phyloP scores from a whole-genome alignment of 2,113 vertebrate genomes.

The Gopherus evgoodei region DNA sequence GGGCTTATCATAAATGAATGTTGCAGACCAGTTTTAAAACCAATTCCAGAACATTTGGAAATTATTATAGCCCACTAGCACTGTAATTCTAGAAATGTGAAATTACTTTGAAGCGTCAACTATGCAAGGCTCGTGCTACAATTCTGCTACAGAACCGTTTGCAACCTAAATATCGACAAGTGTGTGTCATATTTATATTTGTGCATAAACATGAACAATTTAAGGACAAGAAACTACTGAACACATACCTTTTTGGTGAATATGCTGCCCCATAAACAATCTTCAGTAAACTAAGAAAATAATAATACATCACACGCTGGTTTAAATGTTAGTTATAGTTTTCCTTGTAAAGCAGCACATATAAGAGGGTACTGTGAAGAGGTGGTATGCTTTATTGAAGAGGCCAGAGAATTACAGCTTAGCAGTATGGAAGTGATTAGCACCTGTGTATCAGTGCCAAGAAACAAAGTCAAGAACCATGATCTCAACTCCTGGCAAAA shows the following conservation, averaged over 20 bases:
- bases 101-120: slow-evolving; percentile 68
- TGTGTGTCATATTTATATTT: not conserved
- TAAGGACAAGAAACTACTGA: not conserved
- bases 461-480: slow-evolving; percentile 39
- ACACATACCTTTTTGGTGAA: not conserved
- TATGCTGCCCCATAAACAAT: slow-evolving; percentile 22
- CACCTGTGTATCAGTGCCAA: slow-evolving; percentile 17
- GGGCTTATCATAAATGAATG: not conserved
- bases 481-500: slow-evolving; percentile 54
- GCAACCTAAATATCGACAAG: slow-evolving; percentile 46
- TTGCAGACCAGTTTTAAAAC: slow-evolving; percentile 29
- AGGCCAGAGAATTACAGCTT: slow-evolving; percentile 1
- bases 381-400: not conserved
- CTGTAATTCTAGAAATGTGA: slow-evolving; percentile 69
- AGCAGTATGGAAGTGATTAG: slow-evolving; percentile 52
- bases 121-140: slow-evolving; percentile 52
- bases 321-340: slow-evolving; percentile 58
- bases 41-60: slow-evolving; percentile 65
- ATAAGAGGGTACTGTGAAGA: slow-evolving; percentile 20
- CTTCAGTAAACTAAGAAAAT: slow-evolving; percentile 41
- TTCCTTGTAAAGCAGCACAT: slow-evolving; percentile 38
- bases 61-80: slow-evolving; percentile 57
- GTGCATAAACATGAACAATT: not conserved
- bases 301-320: not conserved
- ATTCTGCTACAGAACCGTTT: slow-evolving; percentile 59